Evolutionary conservation across 2,797 vertebrate species (phyloP).

Genomic region (Chanos chanos): DNA sequence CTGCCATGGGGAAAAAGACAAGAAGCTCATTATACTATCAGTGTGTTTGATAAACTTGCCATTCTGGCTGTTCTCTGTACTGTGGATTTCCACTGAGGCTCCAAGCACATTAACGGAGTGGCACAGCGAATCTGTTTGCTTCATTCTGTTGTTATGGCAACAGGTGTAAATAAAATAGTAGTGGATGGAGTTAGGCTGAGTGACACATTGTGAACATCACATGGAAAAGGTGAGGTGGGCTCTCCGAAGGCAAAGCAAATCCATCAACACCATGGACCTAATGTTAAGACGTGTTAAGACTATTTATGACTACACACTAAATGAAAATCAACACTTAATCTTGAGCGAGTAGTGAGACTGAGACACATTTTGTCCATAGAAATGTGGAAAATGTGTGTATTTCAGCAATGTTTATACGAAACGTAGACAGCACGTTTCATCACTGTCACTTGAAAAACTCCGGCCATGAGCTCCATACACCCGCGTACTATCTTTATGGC

Average conservation of each 20-base stretch:
- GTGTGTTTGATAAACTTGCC: too few species aligned
- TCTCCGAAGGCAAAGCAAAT: conserved; percentile 32
- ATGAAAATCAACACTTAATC: conserved; percentile 29
- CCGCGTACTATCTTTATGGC: background rate
- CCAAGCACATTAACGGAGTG: background rate
- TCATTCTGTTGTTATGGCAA: conserved; percentile 15
- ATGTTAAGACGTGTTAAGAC: conserved; percentile 32
- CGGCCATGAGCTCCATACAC: background rate
- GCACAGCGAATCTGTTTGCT: background rate
- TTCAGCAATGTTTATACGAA: conserved; percentile 29
- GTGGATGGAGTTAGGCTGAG: background rate
- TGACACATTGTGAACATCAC: conserved; percentile 5
- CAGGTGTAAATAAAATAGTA: conserved; percentile 28
- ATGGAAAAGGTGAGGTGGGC: conserved; percentile 27
- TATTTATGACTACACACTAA: conserved; percentile 32
- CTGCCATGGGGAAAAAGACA: too few species aligned
- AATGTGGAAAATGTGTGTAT: conserved; percentile 30
- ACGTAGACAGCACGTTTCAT: conserved; percentile 9
- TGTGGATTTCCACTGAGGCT: background rate
- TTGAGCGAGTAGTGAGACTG: conserved; percentile 23
- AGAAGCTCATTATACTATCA: too few species aligned
- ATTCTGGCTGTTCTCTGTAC: too few species aligned
- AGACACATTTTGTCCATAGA: conserved; percentile 4
- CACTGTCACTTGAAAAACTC: conserved; percentile 18
- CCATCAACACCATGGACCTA: conserved; percentile 9